These are phyloP conservation scores for Salarias fasciatus DNA, from an alignment of 2,797 vertebrate species.

Conservation along the genomic window DNA sequence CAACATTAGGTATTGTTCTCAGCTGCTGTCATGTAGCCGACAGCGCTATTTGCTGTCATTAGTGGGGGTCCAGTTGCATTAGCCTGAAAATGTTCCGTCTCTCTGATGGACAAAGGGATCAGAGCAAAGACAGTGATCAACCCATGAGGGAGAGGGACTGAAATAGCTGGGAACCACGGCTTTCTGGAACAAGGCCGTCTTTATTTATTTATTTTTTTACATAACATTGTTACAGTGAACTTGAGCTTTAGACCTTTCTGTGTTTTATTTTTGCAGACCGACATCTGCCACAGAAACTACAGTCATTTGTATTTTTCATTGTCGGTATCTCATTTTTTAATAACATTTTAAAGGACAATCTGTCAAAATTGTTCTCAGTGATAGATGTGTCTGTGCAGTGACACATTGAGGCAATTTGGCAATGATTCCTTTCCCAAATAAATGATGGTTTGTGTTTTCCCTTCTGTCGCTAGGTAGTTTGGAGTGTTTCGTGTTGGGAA, in stretches of 20 bases:
- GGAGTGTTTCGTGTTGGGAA: background rate
- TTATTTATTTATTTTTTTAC: background rate
- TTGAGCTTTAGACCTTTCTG: background rate
- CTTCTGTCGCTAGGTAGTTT: slow-evolving; percentile 5
- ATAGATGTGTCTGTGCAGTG: slow-evolving; percentile 30
- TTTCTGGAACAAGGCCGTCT: slow-evolving; percentile 33
- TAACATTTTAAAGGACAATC: slow-evolving; percentile 26
- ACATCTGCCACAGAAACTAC: background rate
- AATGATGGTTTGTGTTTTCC: slow-evolving; percentile 26
- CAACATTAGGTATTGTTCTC: slow-evolving; percentile 87
- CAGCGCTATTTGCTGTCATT: slow-evolving; percentile 77
- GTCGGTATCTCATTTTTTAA: slow-evolving; percentile 3
- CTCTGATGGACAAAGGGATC: slow-evolving; percentile 79
- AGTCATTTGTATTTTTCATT: slow-evolving; percentile 1
- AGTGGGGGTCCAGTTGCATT: slow-evolving; percentile 77
- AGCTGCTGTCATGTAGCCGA: slow-evolving; percentile 81
- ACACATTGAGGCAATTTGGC: slow-evolving; percentile 32
- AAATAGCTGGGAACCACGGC: slow-evolving; percentile 67
- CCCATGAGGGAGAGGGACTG: slow-evolving; percentile 50
- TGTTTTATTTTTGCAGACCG: slow-evolving; percentile 6
- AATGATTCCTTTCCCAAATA: slow-evolving; percentile 36
- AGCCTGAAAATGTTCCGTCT: slow-evolving; percentile 72
- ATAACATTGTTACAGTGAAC: slow-evolving; percentile 3
- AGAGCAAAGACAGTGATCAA: slow-evolving; percentile 59
- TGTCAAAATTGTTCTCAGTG: slow-evolving; percentile 16